Evolutionary conservation across 1,140 invertebrate species (phyloP).

Genomic region (Cotesia chilonis): DNA sequence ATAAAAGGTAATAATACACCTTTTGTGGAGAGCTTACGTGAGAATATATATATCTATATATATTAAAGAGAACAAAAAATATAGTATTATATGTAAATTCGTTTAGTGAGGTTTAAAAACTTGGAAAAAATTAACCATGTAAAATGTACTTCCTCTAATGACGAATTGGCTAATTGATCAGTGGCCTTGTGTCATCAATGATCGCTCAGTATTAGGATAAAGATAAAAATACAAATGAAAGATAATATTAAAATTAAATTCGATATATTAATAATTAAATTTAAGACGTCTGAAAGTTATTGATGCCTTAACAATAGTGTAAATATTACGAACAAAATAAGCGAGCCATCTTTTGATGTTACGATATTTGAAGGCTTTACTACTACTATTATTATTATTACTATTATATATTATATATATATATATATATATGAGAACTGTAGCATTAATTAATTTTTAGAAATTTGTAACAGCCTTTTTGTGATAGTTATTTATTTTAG

Average conservation of each 20-base stretch:
- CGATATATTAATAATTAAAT: slow-evolving; percentile 1
- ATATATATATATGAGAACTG: slow-evolving; percentile 9
- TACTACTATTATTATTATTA: not conserved
- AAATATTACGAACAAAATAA: not conserved
- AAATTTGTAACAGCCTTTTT: slow-evolving; percentile 43
- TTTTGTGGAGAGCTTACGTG: slow-evolving; percentile 1
- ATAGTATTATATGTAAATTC: slow-evolving; percentile 38
- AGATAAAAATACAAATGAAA: slow-evolving; percentile 19
- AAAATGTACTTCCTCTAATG: slow-evolving; percentile 11
- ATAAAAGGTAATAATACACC: slow-evolving; percentile 38
- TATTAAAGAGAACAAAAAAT: slow-evolving; percentile 32
- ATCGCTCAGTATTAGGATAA: slow-evolving; percentile 38
- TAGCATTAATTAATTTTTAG: not conserved
- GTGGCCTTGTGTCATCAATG: slow-evolving; percentile 24
- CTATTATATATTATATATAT: not conserved
- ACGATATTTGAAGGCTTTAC: slow-evolving; percentile 1
- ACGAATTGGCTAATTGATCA: slow-evolving; percentile 28
- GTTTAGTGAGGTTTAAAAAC: not conserved
- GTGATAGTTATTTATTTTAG: slow-evolving; percentile 66
- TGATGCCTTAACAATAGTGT: slow-evolving; percentile 13
- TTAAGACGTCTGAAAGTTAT: slow-evolving; percentile 21
- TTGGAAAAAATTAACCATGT: slow-evolving; percentile 10
- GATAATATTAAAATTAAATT: not conserved
- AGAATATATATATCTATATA: slow-evolving; percentile 8
- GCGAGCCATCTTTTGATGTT: slow-evolving; percentile 22